Percentiles rank a stretch among this genome's conserved stretches.
Conservation (phyloP, 1,140 invertebrate species). For the Stratiolaelaps scimitus region DNA sequence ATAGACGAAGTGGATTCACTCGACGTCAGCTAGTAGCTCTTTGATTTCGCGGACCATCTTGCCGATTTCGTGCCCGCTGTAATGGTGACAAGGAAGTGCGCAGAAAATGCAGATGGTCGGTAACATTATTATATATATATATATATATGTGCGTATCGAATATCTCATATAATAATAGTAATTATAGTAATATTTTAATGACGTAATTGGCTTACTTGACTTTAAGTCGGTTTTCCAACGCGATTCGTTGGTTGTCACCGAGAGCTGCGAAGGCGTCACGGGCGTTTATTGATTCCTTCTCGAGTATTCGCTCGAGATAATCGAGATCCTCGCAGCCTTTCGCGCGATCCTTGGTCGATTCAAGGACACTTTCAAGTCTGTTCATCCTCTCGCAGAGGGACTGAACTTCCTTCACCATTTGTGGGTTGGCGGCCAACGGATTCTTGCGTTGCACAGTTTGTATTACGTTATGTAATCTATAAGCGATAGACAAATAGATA, state of each 20-base stretch:
- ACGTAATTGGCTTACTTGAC: no score
- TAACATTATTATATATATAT: no score
- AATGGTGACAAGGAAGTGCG: neutral
- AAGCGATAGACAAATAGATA: no score
- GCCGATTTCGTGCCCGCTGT: conserved; percentile 2
- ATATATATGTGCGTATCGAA: no score
- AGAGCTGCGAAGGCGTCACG: no score
- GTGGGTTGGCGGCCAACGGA: conserved; percentile 3
- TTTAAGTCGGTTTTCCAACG: no score
- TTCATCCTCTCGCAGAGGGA: neutral
- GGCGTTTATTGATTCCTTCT: no score
- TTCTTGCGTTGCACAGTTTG: conserved; percentile 10
- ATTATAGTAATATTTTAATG: no score
- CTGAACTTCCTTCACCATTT: conserved; percentile 11
- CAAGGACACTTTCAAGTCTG: conserved; percentile 9
- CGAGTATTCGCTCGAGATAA: neutral
- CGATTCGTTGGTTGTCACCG: no score
- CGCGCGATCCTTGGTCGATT: neutral
- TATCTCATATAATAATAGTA: no score
- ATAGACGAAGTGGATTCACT: no score
- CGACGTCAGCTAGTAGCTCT: neutral
- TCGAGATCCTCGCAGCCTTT: neutral
- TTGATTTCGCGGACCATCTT: conserved; percentile 18
- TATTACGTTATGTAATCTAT: conserved; percentile 7
- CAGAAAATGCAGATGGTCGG: no score